phyloP scores from a whole-genome alignment of 2,888 invertebrate genomes.

The Agrochola litura region DNA sequence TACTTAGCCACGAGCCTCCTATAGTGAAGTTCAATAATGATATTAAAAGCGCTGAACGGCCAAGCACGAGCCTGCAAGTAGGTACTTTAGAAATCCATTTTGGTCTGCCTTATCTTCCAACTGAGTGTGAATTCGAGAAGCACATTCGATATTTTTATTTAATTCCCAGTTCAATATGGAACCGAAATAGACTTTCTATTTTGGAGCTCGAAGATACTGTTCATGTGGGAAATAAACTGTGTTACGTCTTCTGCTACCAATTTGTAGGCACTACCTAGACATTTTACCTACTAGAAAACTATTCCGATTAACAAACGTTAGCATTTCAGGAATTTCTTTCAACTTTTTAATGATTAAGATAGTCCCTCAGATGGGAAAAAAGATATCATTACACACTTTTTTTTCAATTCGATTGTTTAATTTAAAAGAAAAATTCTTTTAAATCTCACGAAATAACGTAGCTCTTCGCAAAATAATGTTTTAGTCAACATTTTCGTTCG shows the following conservation, averaged over 20 bases:
- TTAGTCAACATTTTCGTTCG: neutral
- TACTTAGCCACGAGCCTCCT: no score
- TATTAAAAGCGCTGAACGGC: slow-evolving; percentile 15
- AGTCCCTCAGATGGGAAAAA: neutral
- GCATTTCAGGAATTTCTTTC: neutral
- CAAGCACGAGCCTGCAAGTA: neutral
- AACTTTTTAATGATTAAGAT: neutral
- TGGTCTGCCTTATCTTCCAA: slow-evolving; percentile 10
- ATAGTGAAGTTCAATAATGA: slow-evolving; percentile 19
- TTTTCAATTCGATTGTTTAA: no score
- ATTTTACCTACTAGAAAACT: neutral
- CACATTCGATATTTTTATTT: slow-evolving; percentile 31
- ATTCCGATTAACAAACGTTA: neutral
- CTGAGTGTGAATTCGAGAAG: slow-evolving; percentile 7
- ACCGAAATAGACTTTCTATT: slow-evolving; percentile 23
- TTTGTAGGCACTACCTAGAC: neutral
- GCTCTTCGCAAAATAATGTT: neutral
- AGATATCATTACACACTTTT: neutral
- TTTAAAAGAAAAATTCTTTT: no score
- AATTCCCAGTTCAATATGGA: slow-evolving; percentile 29
- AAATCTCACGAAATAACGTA: neutral
- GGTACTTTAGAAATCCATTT: slow-evolving; percentile 32
- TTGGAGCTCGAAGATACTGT: slow-evolving; percentile 5
- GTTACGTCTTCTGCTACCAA: neutral
- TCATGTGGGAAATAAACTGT: slow-evolving; percentile 30